Conservation (phyloP, 2,888 invertebrate species). For the Blastobasis adustella region DNA sequence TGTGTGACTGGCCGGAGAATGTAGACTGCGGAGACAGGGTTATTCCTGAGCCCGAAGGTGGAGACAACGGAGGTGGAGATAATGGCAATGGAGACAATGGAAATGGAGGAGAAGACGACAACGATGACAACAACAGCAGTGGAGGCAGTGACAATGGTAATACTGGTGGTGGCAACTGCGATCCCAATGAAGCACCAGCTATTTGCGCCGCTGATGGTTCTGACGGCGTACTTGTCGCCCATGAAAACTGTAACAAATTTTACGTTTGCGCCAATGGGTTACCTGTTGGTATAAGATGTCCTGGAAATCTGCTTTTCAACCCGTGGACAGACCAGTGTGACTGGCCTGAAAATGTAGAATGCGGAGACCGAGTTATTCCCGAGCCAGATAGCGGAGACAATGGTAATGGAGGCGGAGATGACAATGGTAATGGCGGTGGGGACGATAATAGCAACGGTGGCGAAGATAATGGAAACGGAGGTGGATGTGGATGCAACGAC, state of each 20-base stretch:
- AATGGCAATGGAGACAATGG: not conserved
- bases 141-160: slow-evolving; percentile 32
- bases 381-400: slow-evolving; percentile 2
- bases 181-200: slow-evolving; percentile 22
- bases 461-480: slow-evolving; percentile 1
- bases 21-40: slow-evolving; percentile 26
- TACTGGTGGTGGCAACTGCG: slow-evolving; percentile 16
- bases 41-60: not conserved
- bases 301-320: not conserved
- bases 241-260: slow-evolving; percentile 33
- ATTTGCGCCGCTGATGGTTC: slow-evolving; percentile 27
- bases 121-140: slow-evolving; percentile 18
- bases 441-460: slow-evolving; percentile 2
- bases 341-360: slow-evolving; percentile 8
- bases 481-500: not conserved
- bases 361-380: slow-evolving; percentile 15
- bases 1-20: slow-evolving; percentile 8
- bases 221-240: slow-evolving; percentile 26
- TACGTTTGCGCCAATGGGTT: slow-evolving; percentile 22
- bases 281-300: slow-evolving; percentile 18
- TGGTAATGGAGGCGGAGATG: slow-evolving; percentile 25
- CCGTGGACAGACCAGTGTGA: slow-evolving; percentile 2
- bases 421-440: slow-evolving; percentile 13
- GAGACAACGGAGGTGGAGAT: not conserved
- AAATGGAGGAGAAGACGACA: not conserved